These are phyloP conservation scores for Epinotia nisella DNA, from an alignment of 2,888 invertebrate species.

Conservation along the genomic window DNA sequence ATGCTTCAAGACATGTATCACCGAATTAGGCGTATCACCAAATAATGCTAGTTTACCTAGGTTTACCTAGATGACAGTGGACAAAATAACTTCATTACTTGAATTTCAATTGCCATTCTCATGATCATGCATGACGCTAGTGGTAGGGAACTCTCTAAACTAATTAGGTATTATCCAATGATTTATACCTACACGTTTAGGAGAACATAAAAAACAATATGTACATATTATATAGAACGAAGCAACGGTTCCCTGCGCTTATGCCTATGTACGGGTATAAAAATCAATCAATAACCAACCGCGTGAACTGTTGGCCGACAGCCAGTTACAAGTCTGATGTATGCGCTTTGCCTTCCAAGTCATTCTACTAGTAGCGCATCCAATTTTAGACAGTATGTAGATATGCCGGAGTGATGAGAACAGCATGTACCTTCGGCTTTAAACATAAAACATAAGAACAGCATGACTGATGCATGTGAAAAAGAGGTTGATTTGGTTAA, in stretches of 20 bases:
- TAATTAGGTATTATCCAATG: too few relatives aligned
- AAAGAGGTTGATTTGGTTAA: background rate
- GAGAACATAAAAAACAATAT: too few relatives aligned
- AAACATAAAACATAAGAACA: background rate
- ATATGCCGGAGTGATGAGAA: background rate
- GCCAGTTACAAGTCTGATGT: constrained; percentile 44
- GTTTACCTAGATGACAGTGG: too few relatives aligned
- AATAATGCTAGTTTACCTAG: too few relatives aligned
- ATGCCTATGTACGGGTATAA: background rate
- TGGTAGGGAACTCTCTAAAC: too few relatives aligned
- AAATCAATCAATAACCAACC: constrained; percentile 44
- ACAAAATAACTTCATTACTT: too few relatives aligned
- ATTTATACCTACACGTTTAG: too few relatives aligned
- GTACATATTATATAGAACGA: too few relatives aligned
- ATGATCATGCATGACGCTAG: too few relatives aligned
- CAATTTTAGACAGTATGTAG: constrained; percentile 13
- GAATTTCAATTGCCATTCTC: too few relatives aligned
- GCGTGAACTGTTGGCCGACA: constrained; percentile 43
- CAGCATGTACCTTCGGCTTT: background rate
- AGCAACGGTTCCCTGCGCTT: background rate
- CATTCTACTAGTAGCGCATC: constrained; percentile 29
- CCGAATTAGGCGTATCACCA: too few relatives aligned
- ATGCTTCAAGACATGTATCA: too few relatives aligned
- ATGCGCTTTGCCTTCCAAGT: constrained; percentile 36
- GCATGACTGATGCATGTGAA: background rate